Evolutionary conservation across 2,888 invertebrate species (phyloP).

Genomic region (Caenorhabditis sp.): DNA sequence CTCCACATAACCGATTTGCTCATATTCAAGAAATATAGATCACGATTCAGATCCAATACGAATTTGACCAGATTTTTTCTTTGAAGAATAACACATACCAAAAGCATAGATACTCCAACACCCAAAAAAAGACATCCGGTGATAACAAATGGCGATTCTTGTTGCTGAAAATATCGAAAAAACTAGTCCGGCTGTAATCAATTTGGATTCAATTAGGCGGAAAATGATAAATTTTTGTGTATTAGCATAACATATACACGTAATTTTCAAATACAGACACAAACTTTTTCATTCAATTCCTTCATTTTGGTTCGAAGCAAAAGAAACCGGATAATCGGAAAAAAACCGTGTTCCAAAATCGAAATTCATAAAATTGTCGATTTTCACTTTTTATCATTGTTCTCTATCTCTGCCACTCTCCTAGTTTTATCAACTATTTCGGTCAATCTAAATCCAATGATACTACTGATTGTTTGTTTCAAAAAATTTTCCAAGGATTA

Average conservation of each 20-base stretch:
- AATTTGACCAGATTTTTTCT: conserved; percentile 68
- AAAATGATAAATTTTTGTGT: not conserved
- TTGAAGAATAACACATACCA: conserved; percentile 66
- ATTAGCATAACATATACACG: too few species aligned
- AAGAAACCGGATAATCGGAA: not conserved
- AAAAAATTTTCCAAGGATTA: not conserved
- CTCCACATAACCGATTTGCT: conserved; percentile 60
- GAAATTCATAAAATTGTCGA: not conserved
- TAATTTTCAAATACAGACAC: too few species aligned
- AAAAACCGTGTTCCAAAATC: not conserved
- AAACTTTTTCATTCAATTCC: too few species aligned
- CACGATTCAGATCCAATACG: conserved; percentile 64
- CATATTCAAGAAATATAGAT: conserved; percentile 64
- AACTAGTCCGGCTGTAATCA: conserved; percentile 2
- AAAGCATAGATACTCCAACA: conserved; percentile 61
- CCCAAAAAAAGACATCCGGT: conserved; percentile 65
- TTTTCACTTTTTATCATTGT: not conserved
- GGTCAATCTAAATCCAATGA: not conserved
- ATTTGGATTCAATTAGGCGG: not conserved
- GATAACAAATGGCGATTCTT: conserved; percentile 57
- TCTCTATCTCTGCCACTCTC: not conserved
- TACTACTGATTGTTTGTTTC: not conserved
- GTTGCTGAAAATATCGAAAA: conserved; percentile 55
- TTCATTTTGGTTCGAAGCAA: not conserved
- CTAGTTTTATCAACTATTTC: not conserved